A percentile compares a stretch with the other conserved stretches of the same genome.
These are phyloP conservation scores for Propithecus perrieri DNA, from an alignment of 2,797 vertebrate species.

Conservation along the genomic window DNA sequence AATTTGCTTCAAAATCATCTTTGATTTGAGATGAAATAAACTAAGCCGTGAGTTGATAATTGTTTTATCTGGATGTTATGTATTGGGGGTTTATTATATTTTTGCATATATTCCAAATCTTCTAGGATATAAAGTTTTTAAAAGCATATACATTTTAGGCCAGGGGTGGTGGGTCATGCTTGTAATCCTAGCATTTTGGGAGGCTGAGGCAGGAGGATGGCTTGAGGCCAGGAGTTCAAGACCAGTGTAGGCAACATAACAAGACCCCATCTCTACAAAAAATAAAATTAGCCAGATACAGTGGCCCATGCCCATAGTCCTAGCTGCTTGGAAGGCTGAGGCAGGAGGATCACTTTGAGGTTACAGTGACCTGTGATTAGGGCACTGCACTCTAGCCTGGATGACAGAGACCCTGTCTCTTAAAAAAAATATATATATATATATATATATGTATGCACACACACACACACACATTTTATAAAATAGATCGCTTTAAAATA, in stretches of 20 bases:
- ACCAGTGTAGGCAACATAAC: not conserved
- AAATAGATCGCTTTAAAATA: not conserved
- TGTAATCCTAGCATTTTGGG: not conserved
- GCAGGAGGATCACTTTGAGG: not conserved
- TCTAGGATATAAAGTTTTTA: not conserved
- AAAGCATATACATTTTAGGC: not conserved
- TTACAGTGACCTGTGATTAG: not conserved
- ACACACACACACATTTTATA: not conserved
- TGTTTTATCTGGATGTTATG: not conserved
- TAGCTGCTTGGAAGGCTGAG: not conserved
- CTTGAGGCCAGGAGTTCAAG: not conserved
- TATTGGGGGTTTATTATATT: not conserved
- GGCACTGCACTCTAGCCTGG: not conserved
- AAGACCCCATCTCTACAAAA: not conserved
- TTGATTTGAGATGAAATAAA: conserved; percentile 36
- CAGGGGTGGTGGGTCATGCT: not conserved
- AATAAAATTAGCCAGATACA: not conserved
- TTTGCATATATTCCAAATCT: conserved; percentile 4
- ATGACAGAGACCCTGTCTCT: not conserved
- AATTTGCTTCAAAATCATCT: conserved; percentile 34
- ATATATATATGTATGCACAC: no score
- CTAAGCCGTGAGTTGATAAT: not conserved
- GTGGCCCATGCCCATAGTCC: not conserved
- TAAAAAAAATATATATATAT: not conserved
- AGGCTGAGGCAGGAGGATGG: not conserved